Percentiles rank a stretch among this genome's conserved stretches.
Conservation (phyloP, 2,113 vertebrate species). For the Pavo muticus region DNA sequence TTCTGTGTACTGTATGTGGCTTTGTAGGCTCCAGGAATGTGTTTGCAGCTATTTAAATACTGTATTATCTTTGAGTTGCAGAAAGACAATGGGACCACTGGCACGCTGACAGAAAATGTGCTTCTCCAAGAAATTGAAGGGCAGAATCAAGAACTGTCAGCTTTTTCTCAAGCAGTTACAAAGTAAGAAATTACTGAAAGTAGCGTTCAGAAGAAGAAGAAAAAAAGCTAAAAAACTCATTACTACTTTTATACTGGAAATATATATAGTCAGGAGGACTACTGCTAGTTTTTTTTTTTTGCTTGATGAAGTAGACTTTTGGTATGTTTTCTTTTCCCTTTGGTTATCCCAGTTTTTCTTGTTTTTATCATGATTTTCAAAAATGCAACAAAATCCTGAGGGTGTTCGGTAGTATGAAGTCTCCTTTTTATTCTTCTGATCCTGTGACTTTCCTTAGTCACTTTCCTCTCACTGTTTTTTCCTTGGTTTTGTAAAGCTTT, state of each 20-base stretch:
- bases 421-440: background rate
- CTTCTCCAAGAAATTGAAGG: conserved; percentile 84
- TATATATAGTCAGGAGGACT: background rate
- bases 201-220: background rate
- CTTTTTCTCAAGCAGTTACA: conserved; percentile 90
- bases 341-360: background rate
- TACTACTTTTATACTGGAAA: background rate
- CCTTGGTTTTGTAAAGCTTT: background rate
- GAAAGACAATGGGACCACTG: conserved; percentile 85
- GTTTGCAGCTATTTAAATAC: conserved; percentile 31
- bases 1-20: background rate
- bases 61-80: conserved; percentile 74
- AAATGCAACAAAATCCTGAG: background rate
- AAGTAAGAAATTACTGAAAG: conserved; percentile 81
- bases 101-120: conserved; percentile 77
- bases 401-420: background rate
- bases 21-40: background rate
- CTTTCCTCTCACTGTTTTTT: background rate
- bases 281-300: background rate
- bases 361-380: background rate
- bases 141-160: conserved; percentile 89
- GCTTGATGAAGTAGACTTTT: background rate
- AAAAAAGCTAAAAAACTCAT: background rate
- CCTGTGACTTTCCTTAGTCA: background rate
- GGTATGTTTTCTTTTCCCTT: background rate